A percentile compares a stretch with the other conserved stretches of the same genome.
Evolutionary conservation across 2,113 vertebrate species (phyloP).

Genomic region (Laticauda laticaudata): DNA sequence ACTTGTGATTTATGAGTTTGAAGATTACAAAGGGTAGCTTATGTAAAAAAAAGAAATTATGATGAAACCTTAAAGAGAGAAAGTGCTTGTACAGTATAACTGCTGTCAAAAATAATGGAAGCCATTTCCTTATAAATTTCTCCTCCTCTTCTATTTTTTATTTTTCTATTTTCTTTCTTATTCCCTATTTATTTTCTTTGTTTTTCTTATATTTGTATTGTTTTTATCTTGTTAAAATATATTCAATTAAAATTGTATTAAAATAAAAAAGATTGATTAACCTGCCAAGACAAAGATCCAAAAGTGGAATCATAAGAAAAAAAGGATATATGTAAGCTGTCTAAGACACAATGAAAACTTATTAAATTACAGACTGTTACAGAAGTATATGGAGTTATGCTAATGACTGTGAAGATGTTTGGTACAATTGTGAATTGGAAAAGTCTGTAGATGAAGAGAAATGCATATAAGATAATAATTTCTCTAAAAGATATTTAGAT

Average conservation of each 20-base stretch:
- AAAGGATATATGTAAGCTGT: not conserved
- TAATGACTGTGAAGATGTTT: not conserved
- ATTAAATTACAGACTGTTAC: not conserved
- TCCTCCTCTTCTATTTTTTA: not conserved
- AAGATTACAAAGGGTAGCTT: not conserved
- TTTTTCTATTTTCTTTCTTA: not conserved
- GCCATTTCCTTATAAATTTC: not conserved
- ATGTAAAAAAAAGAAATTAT: not conserved
- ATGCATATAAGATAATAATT: not conserved
- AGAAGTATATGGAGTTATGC: not conserved
- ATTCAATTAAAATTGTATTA: not conserved
- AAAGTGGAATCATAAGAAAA: not conserved
- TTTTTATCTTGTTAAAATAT: not conserved
- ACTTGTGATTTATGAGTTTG: not conserved
- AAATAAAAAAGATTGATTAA: not conserved
- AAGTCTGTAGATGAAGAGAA: not conserved
- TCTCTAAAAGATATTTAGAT: not conserved
- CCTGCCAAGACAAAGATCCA: not conserved
- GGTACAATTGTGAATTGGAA: not conserved
- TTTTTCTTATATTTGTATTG: not conserved
- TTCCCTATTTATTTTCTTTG: not conserved
- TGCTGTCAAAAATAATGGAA: not conserved
- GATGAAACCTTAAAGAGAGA: not conserved
- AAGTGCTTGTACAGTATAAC: not conserved
- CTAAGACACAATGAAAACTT: not conserved